Base-by-base conservation (phyloP, 2,888 invertebrate species). In the Diadegma fenestrale region DNA sequence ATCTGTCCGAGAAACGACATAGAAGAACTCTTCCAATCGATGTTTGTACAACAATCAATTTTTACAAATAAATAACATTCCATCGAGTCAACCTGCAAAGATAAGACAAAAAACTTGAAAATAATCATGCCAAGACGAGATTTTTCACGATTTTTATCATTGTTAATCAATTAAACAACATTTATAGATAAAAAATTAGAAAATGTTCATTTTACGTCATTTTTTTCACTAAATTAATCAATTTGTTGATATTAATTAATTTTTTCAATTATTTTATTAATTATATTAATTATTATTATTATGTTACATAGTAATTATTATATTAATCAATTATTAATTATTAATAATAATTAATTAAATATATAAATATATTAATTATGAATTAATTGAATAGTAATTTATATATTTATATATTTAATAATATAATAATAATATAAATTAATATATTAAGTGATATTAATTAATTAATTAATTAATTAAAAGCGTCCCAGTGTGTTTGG, bases 1-100 rank as follows among this genome's bases (percentile, higher is more conserved):
- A 99, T 99, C 92, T 99, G 99, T 92, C 99, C 99, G 3, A 96
- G 99, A 90, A 99, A 99, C 91, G 99, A 99, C 94, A 99, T 99
- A 90, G 99, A 99, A 92, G 99, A 99, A 93, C 95, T 99, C 41
- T 99, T 99, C 94, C 96, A 98, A 93, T 97, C 97, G 86, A 97
- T 99, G 99, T 99, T 95, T 97, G 98, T 96, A 88, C 78, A 73
- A 19, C 8, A 17, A 64, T 37, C n/a, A 5, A 37, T 64, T 26
- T 61, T 10, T n/a, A n/a, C 5, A 10, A n/a, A 19, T 26, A 8
- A 14, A 58, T 26, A 26, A 26, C 14, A 58, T 22, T 2, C 0
- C 0, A 26, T 26, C 12, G 12, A 54, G 22, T 22, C 54, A 54
- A 26, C 12, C 12, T 26, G 2, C 12, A 19, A 54, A 22, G 19